Evolutionary conservation across 92 coral and sea anemone species (phyloP).

Genomic region (Micromussa lordhowensis): DNA sequence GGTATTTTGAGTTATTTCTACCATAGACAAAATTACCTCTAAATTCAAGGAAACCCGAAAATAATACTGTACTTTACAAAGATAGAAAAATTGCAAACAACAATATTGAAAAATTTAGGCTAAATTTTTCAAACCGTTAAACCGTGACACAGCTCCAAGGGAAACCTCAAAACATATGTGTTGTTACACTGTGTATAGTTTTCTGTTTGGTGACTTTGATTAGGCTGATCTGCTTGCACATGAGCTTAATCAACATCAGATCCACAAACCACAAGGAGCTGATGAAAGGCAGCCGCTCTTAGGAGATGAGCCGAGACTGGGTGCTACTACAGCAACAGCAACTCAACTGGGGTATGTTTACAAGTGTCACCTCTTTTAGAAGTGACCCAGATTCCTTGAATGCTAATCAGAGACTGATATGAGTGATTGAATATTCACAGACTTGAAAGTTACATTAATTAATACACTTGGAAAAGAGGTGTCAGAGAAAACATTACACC

Average conservation of each 20-base stretch:
- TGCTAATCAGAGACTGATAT: too few relatives aligned
- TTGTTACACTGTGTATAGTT: not conserved
- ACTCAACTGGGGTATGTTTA: slow-evolving; percentile 91
- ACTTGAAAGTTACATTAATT: too few relatives aligned
- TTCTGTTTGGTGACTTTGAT: slow-evolving; percentile 43
- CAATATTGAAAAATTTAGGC: too few relatives aligned
- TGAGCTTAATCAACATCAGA: slow-evolving; percentile 91
- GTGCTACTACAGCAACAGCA: slow-evolving; percentile 61
- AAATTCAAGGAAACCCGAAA: too few relatives aligned
- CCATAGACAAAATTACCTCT: too few relatives aligned
- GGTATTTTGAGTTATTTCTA: too few relatives aligned
- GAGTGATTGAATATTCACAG: not conserved
- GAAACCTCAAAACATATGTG: not conserved
- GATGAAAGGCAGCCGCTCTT: slow-evolving; percentile 87
- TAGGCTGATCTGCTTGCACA: slow-evolving; percentile 87
- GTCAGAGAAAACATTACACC: too few relatives aligned
- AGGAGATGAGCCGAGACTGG: slow-evolving; percentile 81
- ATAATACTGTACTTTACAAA: too few relatives aligned
- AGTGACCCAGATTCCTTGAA: not conserved
- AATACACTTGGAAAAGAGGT: too few relatives aligned
- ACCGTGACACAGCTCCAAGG: too few relatives aligned
- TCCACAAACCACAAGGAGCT: slow-evolving; percentile 81
- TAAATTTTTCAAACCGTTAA: too few relatives aligned
- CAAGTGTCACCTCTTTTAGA: not conserved
- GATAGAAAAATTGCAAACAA: too few relatives aligned